Conservation (phyloP, 2,797 vertebrate species). For the Macropus fuliginosus region DNA sequence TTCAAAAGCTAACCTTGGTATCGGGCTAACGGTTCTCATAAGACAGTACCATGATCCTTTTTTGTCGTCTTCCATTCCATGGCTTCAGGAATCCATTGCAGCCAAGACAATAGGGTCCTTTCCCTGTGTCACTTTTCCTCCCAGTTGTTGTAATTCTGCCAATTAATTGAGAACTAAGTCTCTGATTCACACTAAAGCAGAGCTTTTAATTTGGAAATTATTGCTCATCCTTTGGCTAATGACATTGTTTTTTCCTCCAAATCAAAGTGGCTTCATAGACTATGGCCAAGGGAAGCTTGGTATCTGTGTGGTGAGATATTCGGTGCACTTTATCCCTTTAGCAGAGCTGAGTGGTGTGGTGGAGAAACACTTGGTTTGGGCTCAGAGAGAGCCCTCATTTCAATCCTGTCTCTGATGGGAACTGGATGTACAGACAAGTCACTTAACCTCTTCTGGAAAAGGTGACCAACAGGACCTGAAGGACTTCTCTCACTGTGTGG, state of each 20-base stretch:
- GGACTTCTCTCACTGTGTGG: background rate
- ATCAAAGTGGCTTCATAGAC: background rate
- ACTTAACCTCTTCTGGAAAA: background rate
- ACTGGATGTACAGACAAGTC: background rate
- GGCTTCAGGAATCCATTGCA: background rate
- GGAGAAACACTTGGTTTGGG: background rate
- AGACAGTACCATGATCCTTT: background rate
- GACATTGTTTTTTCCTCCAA: background rate
- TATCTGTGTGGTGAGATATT: background rate
- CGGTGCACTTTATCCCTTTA: background rate
- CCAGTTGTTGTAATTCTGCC: background rate
- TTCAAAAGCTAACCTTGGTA: fast-evolving
- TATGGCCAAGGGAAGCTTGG: background rate
- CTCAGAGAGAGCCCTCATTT: background rate
- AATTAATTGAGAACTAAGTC: background rate
- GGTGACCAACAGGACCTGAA: background rate
- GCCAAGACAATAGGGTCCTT: background rate
- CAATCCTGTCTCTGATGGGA: background rate
- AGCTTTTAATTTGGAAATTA: constrained; percentile 27
- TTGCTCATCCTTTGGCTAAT: constrained; percentile 8
- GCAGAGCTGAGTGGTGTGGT: background rate
- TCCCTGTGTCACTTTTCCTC: background rate
- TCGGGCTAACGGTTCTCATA: background rate
- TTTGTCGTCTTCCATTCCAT: background rate
- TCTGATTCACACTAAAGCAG: background rate